phyloP scores from a whole-genome alignment of 2,888 invertebrate genomes.

The Pocota personata region DNA sequence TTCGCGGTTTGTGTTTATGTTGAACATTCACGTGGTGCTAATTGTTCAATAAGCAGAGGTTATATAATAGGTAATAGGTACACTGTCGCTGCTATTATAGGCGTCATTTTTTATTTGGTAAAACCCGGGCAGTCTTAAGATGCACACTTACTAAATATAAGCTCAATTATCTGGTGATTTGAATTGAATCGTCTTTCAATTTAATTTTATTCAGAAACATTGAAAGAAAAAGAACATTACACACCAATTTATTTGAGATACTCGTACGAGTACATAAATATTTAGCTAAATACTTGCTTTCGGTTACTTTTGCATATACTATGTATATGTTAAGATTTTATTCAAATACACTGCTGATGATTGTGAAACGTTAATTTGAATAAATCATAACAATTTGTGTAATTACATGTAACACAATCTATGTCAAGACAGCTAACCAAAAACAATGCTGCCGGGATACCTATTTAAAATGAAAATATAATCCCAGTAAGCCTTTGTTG shows the following conservation, averaged over 20 bases:
- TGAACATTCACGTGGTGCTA: constrained; percentile 4
- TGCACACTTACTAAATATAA: too few species aligned
- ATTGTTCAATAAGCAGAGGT: constrained; percentile 7
- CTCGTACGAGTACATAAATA: too few species aligned
- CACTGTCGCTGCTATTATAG: not conserved
- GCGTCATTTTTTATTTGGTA: not conserved
- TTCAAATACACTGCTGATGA: not conserved
- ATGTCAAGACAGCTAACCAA: not conserved
- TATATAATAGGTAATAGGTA: not conserved
- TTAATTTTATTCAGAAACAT: not conserved
- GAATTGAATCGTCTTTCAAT: not conserved
- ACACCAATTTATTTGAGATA: not conserved
- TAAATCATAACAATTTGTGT: not conserved
- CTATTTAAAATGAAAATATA: too few species aligned
- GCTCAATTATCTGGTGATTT: not conserved
- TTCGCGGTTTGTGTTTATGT: not conserved
- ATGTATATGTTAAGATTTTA: not conserved
- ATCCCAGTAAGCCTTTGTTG: too few species aligned
- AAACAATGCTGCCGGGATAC: too few species aligned
- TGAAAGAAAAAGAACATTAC: not conserved
- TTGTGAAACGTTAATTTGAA: not conserved
- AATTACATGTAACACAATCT: too few species aligned
- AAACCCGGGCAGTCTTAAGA: not conserved
- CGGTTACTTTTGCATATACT: too few species aligned
- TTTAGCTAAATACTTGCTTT: too few species aligned